Evolutionary conservation across 2,888 invertebrate species (phyloP).

Genomic region (Dasysyrphus albostriatus): DNA sequence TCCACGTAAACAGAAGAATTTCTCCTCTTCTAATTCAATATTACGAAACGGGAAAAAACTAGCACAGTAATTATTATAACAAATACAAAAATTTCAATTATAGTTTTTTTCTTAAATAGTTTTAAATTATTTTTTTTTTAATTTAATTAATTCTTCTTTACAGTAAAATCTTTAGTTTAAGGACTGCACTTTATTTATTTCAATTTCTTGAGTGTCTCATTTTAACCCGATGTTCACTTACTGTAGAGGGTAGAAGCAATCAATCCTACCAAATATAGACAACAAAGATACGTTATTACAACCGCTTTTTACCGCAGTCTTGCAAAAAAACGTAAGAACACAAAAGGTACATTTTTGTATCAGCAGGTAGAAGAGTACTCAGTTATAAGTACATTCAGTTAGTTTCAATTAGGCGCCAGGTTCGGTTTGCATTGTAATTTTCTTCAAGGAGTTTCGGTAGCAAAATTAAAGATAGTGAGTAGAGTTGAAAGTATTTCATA

Average conservation of each 20-base stretch:
- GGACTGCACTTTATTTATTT: too few species aligned
- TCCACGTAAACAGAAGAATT: too few species aligned
- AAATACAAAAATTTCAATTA: too few species aligned
- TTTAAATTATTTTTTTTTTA: too few species aligned
- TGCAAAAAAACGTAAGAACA: neutral
- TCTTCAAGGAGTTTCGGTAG: conserved; percentile 9
- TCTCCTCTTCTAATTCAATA: too few species aligned
- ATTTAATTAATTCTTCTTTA: too few species aligned
- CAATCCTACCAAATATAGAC: conserved; percentile 38
- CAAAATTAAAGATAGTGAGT: conserved; percentile 34
- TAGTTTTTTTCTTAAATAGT: too few species aligned
- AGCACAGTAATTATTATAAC: too few species aligned
- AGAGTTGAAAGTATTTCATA: neutral
- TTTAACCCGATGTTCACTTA: neutral
- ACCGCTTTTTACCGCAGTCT: neutral
- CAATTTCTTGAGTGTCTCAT: neutral
- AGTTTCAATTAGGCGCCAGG: conserved; percentile 22
- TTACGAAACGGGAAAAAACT: too few species aligned
- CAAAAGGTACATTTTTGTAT: neutral
- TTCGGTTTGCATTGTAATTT: conserved; percentile 23
- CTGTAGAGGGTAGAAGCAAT: neutral
- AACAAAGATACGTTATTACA: neutral
- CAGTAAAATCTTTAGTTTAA: too few species aligned
- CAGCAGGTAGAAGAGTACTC: conserved; percentile 4
- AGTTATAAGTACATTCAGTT: conserved; percentile 38